Evolutionary conservation across 30 jellyfish, hydroid and myxozoan genomes (phyloP).

Genomic region (Nemopilema nomurai): DNA sequence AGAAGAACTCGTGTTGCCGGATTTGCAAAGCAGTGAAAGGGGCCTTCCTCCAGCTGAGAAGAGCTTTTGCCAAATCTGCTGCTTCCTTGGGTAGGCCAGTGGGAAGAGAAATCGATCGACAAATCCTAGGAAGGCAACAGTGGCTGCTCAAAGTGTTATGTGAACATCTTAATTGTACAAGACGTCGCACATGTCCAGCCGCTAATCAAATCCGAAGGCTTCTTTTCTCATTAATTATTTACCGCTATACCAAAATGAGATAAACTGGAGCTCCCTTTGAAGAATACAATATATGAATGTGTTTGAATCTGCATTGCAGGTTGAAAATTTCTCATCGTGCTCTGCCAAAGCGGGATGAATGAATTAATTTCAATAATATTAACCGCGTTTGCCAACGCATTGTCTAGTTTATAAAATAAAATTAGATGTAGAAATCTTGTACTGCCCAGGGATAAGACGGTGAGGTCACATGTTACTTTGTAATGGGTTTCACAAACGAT

Average conservation of each 20-base stretch:
- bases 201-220: neutral
- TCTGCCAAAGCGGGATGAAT: conserved; percentile 16
- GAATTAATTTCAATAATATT: neutral
- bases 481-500: neutral
- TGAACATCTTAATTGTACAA: neutral
- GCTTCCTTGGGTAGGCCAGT: conserved; percentile 39
- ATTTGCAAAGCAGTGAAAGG: conserved; percentile 41
- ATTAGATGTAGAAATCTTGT: neutral
- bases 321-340: neutral
- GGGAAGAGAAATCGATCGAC: neutral
- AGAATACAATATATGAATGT: conserved; percentile 24
- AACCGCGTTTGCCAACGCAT: neutral
- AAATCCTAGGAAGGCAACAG: neutral
- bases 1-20: conserved; percentile 41
- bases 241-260: neutral
- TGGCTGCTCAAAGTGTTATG: neutral
- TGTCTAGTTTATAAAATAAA: neutral
- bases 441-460: neutral
- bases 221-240: conserved; percentile 6
- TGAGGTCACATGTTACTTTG: neutral
- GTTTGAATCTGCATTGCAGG: conserved; percentile 42
- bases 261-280: conserved; percentile 3
- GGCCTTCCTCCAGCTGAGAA: conserved; percentile 23
- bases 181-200: neutral
- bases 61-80: conserved; percentile 3